A percentile compares a stretch with the other conserved stretches of the same genome.
These are phyloP conservation scores for Acanthopagrus latus DNA, from an alignment of 2,797 vertebrate genomes.

Conservation along the genomic window DNA sequence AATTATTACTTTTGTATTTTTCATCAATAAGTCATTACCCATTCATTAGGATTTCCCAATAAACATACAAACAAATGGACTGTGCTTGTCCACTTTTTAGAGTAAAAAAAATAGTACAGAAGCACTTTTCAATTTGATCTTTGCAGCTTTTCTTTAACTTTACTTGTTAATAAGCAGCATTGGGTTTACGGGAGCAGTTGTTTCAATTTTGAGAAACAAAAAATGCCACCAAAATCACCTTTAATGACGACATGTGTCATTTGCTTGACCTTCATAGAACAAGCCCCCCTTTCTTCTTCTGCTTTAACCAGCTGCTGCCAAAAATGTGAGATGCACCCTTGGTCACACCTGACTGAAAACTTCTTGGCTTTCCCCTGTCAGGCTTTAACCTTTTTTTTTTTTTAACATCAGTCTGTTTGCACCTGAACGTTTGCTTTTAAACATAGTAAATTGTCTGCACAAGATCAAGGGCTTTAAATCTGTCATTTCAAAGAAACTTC, in stretches of 20 bases:
- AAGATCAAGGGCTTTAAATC: conserved; percentile 45
- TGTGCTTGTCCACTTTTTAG: conserved; percentile 8
- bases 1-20: conserved; percentile 64
- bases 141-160: neutral
- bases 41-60: conserved; percentile 49
- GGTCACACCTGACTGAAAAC: conserved; percentile 22
- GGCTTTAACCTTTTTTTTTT: neutral
- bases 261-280: neutral
- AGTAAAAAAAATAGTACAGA: neutral
- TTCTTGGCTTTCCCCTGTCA: neutral
- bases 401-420: conserved; percentile 6
- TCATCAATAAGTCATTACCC: conserved; percentile 47
- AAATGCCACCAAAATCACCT: neutral
- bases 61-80: conserved; percentile 48
- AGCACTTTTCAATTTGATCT: neutral
- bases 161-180: neutral
- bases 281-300: neutral
- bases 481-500: conserved; percentile 61
- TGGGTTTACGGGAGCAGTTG: neutral
- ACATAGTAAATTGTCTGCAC: neutral
- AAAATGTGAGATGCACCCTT: neutral
- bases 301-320: conserved; percentile 7
- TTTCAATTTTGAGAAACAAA: neutral
- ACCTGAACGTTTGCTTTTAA: neutral
- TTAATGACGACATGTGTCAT: conserved; percentile 20